Evolutionary conservation across 2,888 invertebrate species (phyloP).

Genomic region (Gasteruption jaculator): DNA sequence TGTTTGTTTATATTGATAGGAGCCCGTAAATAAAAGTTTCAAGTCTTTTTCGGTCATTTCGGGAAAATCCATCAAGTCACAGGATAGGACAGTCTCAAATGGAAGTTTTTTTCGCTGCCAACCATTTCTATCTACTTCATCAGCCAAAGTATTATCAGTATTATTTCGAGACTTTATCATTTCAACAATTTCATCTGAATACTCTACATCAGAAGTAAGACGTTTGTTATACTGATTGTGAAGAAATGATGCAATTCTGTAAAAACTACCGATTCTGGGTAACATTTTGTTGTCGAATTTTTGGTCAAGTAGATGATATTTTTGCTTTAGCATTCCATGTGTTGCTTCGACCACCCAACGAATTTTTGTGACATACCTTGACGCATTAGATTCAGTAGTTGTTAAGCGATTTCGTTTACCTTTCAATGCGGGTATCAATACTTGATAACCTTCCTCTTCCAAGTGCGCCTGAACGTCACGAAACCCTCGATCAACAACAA

Average conservation of each 20-base stretch:
- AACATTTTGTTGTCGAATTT: conserved; percentile 21
- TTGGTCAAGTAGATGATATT: conserved; percentile 14
- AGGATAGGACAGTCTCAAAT: conserved; percentile 15
- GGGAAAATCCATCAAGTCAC: conserved; percentile 21
- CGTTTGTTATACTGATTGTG: conserved; percentile 23
- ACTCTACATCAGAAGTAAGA: conserved; percentile 18
- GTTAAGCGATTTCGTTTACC: conserved; percentile 24
- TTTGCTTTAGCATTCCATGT: conserved; percentile 21
- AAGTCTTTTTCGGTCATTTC: conserved; percentile 21
- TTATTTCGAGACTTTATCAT: conserved; percentile 13
- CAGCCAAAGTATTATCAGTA: conserved; percentile 13
- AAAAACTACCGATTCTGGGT: conserved; percentile 13
- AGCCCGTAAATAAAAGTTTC: conserved; percentile 23
- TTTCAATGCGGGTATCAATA: conserved; percentile 31
- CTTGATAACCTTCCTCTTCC: conserved; percentile 18
- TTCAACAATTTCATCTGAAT: conserved; percentile 11
- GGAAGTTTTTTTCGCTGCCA: conserved; percentile 14
- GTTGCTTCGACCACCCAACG: conserved; percentile 23
- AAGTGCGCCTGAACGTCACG: conserved; percentile 23
- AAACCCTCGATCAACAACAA: conserved; percentile 30
- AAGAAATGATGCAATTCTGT: conserved; percentile 19
- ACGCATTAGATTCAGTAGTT: conserved; percentile 23
- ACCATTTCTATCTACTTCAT: conserved; percentile 16
- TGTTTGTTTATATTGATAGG: conserved; percentile 24
- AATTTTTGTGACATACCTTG: conserved; percentile 25